These are phyloP conservation scores for Amiota communis DNA, from an alignment of 2,888 invertebrate genomes.

Conservation along the genomic window DNA sequence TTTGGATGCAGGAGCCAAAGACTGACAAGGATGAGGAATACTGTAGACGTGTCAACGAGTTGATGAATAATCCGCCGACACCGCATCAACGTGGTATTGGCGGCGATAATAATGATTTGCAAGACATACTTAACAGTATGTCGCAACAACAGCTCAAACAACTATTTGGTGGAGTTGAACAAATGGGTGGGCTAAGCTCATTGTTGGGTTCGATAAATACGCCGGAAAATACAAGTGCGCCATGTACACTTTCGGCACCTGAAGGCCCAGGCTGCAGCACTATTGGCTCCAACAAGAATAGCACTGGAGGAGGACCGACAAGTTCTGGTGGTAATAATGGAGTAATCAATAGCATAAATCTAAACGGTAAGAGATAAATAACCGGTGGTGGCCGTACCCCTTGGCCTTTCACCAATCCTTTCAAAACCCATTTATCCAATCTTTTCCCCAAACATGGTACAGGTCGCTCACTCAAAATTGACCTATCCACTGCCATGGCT, in stretches of 20 bases:
- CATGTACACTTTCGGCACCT: constrained; percentile 72
- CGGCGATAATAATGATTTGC: constrained; percentile 89
- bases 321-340: constrained; percentile 45
- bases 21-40: constrained; percentile 96
- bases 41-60: constrained; percentile 93
- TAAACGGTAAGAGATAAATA: constrained; percentile 54
- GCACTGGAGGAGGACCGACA: constrained; percentile 51
- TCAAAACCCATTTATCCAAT: constrained; percentile 71
- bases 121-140: constrained; percentile 94
- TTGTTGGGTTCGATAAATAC: constrained; percentile 82
- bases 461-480: constrained; percentile 74
- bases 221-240: constrained; percentile 70
- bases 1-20: constrained; percentile 99
- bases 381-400: constrained; percentile 49
- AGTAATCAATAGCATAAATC: constrained; percentile 37
- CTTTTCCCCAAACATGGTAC: constrained; percentile 69
- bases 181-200: constrained; percentile 86
- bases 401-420: constrained; percentile 62
- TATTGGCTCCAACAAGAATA: constrained; percentile 43
- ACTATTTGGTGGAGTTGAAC: constrained; percentile 93
- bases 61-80: constrained; percentile 94
- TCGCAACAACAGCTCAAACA: constrained; percentile 98
- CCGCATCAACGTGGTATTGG: constrained; percentile 79
- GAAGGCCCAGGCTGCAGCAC: constrained; percentile 65
- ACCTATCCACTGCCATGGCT: constrained; percentile 80